phyloP scores from a whole-genome alignment of 2,888 invertebrate genomes.

The Chydorus sphaericus region DNA sequence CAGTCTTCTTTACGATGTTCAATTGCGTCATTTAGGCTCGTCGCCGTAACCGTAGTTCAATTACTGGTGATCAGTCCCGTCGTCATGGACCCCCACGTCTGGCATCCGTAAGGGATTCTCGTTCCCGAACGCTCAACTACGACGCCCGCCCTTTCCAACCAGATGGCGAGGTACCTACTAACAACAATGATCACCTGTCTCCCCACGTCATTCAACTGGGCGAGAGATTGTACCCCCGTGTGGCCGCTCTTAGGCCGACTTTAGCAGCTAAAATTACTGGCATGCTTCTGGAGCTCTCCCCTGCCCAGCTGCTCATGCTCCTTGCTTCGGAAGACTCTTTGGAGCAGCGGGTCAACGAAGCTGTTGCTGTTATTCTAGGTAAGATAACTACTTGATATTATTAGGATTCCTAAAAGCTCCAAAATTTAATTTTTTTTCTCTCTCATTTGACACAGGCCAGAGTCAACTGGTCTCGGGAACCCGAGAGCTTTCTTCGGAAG shows the following conservation, averaged over 20 bases:
- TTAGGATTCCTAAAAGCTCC: no score
- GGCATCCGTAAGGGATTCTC: slow-evolving; percentile 17
- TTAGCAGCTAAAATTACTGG: slow-evolving; percentile 82
- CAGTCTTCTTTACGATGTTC: no score
- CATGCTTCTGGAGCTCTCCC: slow-evolving; percentile 86
- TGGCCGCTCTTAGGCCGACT: slow-evolving; percentile 62
- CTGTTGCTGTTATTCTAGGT: slow-evolving; percentile 69
- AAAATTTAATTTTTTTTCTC: slow-evolving; percentile 34
- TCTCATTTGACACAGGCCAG: not conserved
- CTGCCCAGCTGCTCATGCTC: slow-evolving; percentile 74
- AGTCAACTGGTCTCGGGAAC: slow-evolving; percentile 7
- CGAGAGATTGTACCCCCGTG: slow-evolving; percentile 80
- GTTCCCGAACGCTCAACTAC: slow-evolving; percentile 53
- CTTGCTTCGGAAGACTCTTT: slow-evolving; percentile 86
- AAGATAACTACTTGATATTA: no score
- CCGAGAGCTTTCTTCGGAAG: not conserved
- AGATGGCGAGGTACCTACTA: slow-evolving; percentile 39
- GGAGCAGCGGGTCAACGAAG: slow-evolving; percentile 82
- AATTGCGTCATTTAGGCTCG: slow-evolving; percentile 5
- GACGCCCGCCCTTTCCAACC: slow-evolving; percentile 68
- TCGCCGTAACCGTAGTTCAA: slow-evolving; percentile 1
- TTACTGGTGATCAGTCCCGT: not conserved
- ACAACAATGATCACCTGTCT: slow-evolving; percentile 51
- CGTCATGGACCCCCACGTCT: slow-evolving; percentile 7
- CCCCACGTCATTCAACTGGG: slow-evolving; percentile 83